A percentile compares a stretch with the other conserved stretches of the same genome.
Conservation (phyloP, 2,888 invertebrate genomes). For the Dynastes tityus region DNA sequence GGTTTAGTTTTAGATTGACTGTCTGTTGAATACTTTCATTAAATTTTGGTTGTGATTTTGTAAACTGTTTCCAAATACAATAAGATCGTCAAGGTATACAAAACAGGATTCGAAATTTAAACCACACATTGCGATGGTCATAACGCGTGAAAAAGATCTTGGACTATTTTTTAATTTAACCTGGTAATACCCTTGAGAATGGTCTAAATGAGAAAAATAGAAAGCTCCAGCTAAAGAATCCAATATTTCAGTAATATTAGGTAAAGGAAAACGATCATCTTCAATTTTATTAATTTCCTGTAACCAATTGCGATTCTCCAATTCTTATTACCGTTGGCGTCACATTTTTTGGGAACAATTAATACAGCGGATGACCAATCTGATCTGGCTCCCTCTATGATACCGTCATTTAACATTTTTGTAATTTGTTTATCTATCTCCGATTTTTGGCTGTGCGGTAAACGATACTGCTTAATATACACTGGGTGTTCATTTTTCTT, state of each 20-base stretch:
- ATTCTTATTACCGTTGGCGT: conserved; percentile 35
- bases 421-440: too few relatives aligned
- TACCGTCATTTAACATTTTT: conserved; percentile 6
- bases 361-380: conserved; percentile 50
- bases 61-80: too few relatives aligned
- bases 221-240: conserved; percentile 58
- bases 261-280: conserved; percentile 56
- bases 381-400: conserved; percentile 50
- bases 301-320: conserved; percentile 51
- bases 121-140: too few relatives aligned
- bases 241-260: conserved; percentile 13
- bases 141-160: too few relatives aligned
- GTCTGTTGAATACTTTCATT: too few relatives aligned
- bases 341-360: conserved; percentile 42
- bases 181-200: conserved; percentile 59
- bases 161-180: conserved; percentile 6
- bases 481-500: too few relatives aligned
- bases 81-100: too few relatives aligned
- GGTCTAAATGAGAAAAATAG: conserved; percentile 58
- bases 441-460: too few relatives aligned
- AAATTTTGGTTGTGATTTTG: too few relatives aligned
- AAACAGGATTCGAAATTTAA: too few relatives aligned
- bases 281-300: conserved; percentile 48
- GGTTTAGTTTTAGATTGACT: too few relatives aligned
- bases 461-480: too few relatives aligned